Evolutionary conservation across 2,888 invertebrate species (phyloP).

Genomic region (Eupelmus urozonus): DNA sequence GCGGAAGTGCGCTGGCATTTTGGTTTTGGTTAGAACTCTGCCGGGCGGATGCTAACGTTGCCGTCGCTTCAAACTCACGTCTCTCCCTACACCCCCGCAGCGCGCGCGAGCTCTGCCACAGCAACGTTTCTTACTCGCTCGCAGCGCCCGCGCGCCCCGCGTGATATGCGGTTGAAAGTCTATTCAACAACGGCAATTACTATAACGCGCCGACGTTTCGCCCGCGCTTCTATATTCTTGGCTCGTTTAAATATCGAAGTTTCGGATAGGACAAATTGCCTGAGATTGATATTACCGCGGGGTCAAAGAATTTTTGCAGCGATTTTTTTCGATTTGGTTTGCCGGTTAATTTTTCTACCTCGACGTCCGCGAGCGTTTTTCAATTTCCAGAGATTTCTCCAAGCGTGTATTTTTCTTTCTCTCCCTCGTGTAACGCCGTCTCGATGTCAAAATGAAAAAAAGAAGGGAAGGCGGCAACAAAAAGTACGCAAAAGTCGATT

Average conservation of each 20-base stretch:
- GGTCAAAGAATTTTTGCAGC: background rate
- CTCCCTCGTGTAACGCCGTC: no score
- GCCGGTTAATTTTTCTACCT: background rate
- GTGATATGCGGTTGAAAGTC: constrained; percentile 23
- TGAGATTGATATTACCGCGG: no score
- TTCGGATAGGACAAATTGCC: no score
- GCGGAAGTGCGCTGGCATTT: constrained; percentile 55
- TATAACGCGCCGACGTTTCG: background rate
- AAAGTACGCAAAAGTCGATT: constrained; percentile 42
- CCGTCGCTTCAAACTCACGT: constrained; percentile 16
- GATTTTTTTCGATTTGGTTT: background rate
- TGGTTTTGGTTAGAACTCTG: constrained; percentile 30
- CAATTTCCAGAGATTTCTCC: no score
- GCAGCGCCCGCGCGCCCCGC: background rate
- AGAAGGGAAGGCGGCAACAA: constrained; percentile 17
- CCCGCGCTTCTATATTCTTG: background rate
- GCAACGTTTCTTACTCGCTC: background rate
- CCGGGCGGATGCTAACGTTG: no score
- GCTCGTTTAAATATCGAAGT: no score
- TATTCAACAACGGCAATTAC: constrained; percentile 28
- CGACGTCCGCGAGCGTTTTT: background rate
- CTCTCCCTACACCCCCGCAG: no score
- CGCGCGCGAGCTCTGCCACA: no score
- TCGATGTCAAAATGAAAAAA: constrained; percentile 45
- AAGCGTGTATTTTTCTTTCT: no score